Evolutionary conservation across 35 echinoderm and acorn worm genomes (phyloP), one percentile per base, ranked within the genome.

Genomic region (Lytechinus pictus): DNA sequence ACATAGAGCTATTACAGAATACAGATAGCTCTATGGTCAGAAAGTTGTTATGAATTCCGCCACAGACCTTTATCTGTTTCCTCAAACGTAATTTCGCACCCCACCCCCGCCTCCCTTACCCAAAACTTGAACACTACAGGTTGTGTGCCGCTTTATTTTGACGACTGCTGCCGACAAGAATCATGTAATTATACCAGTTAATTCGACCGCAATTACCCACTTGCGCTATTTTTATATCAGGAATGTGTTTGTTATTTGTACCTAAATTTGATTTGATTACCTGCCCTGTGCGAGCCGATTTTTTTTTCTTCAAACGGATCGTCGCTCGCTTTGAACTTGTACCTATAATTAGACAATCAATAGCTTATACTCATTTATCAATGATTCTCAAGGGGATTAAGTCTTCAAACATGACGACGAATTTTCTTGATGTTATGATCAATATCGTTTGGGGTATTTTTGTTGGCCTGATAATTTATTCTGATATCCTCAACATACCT

Each of bases 161-260:
- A 79, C 66, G 66, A 79, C 66, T 79, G 66, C 66, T 79, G 19
- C 66, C 19, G 3, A 79, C 66, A 79, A 7, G 19, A 79, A 79
- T 79, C 66, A n/a, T 24, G 66, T 79, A 79, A 79, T 79, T 79
- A 79, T 79, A 79, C 66, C 66, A n/a, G 66, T 79, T 79, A 79
- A 79, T 79, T 79, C 66, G n/a, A 79, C 66, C 66, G n/a, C 66
- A 79, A 79, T 79, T 79, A 79, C 66, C 8, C 66, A 79, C 66
- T 79, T 79, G 66, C n/a, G 66, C 66, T 79, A 79, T 79, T 79
- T 79, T 79, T 79, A 79, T 79, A 6, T 0, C 66, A 79, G 66
- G 66, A 79, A 79, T 79, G 66, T 79, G 66, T 79, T 79, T 79
- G 66, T 79, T 79, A 24, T 79, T 79, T 79, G 66, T 79, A 6